These are phyloP conservation scores for Thinocorus orbignyianus DNA, from an alignment of 2,113 vertebrate species.

Conservation along the genomic window DNA sequence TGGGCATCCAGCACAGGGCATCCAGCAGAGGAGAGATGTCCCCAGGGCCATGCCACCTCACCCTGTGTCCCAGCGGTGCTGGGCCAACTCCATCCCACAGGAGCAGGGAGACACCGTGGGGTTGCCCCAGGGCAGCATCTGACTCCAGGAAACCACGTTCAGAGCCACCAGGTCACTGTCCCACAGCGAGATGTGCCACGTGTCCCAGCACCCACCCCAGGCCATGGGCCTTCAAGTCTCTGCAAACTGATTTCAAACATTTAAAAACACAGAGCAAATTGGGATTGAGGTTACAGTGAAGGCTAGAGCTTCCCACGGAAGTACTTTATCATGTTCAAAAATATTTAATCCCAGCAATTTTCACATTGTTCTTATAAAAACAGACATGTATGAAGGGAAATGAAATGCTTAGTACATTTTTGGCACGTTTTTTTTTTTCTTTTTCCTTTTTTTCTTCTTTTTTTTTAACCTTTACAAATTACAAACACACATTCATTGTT, in stretches of 20 bases:
- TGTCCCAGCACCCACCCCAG: rapidly evolving
- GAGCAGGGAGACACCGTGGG: not conserved
- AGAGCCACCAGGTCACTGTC: rapidly evolving
- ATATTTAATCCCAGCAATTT: conserved; percentile 71
- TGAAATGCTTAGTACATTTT: conserved; percentile 61
- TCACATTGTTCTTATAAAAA: conserved; percentile 74
- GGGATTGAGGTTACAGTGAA: not conserved
- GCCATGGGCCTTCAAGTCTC: not conserved
- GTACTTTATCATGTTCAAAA: conserved; percentile 65
- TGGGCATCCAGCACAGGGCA: not conserved
- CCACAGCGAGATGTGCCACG: rapidly evolving
- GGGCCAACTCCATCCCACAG: rapidly evolving
- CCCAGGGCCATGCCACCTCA: rapidly evolving
- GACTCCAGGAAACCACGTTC: not conserved
- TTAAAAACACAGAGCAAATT: not conserved
- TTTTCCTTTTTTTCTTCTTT: not conserved
- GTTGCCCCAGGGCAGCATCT: not conserved
- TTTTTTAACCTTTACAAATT: conserved; percentile 47
- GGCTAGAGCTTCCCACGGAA: conserved; percentile 39
- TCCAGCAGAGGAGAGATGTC: not conserved
- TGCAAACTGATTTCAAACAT: not conserved
- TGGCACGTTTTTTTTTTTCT: conserved; percentile 8
- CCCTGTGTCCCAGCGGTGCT: not conserved
- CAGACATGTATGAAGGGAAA: conserved; percentile 63
- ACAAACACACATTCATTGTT: conserved; percentile 72